Evolutionary conservation across 2,113 vertebrate species (phyloP).

Genomic region (Copsychus sechellarum): DNA sequence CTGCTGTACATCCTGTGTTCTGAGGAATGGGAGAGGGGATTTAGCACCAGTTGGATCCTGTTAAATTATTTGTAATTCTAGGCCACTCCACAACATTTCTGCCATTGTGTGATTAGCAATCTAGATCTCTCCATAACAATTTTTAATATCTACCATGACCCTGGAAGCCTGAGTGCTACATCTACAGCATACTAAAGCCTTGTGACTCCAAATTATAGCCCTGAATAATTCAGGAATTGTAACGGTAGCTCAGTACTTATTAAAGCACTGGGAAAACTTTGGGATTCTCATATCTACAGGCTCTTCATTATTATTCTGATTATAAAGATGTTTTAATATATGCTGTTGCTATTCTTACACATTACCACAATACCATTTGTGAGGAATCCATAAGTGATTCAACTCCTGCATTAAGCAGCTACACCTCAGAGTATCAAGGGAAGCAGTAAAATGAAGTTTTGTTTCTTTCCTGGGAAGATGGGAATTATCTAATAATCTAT

Average conservation of each 20-base stretch:
- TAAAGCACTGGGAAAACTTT: constrained; percentile 66
- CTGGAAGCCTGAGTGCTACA: constrained; percentile 50
- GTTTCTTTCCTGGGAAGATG: not conserved
- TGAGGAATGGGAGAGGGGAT: not conserved
- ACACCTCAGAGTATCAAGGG: constrained; percentile 1
- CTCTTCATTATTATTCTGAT: constrained; percentile 48
- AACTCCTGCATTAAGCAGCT: not conserved
- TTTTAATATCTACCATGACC: constrained; percentile 78
- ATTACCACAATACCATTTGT: not conserved
- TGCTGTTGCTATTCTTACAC: constrained; percentile 21
- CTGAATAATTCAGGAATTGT: constrained; percentile 75
- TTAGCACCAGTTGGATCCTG: not conserved
- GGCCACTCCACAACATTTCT: constrained; percentile 29
- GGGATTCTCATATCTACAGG: constrained; percentile 51
- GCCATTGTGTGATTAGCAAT: constrained; percentile 67
- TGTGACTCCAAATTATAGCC: constrained; percentile 51
- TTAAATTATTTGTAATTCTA: constrained; percentile 68
- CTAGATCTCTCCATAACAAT: constrained; percentile 68
- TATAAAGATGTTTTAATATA: constrained; percentile 43
- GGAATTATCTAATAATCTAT: constrained; percentile 8
- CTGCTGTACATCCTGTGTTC: not conserved
- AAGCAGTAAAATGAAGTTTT: not conserved
- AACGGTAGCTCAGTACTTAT: constrained; percentile 49
- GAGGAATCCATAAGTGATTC: constrained; percentile 25
- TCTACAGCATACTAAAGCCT: constrained; percentile 70